phyloP scores from a whole-genome alignment of 2,113 vertebrate species.

The Gopherus evgoodei region DNA sequence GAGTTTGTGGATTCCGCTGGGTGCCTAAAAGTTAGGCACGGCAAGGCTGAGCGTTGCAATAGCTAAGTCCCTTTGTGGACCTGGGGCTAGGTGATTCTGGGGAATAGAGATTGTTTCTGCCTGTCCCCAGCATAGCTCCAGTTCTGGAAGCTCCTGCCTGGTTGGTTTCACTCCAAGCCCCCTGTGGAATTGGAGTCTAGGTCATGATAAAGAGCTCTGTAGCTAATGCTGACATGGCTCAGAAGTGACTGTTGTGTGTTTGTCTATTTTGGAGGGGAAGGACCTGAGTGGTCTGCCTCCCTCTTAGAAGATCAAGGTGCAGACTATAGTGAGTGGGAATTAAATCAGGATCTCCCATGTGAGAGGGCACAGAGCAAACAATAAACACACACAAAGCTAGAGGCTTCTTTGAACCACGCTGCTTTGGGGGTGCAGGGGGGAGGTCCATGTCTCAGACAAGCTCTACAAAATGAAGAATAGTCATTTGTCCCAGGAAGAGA shows the following conservation, averaged over 20 bases:
- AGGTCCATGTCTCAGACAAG: background rate
- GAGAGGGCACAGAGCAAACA: background rate
- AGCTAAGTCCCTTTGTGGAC: background rate
- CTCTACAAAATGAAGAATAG: background rate
- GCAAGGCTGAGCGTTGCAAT: background rate
- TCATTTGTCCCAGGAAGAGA: background rate
- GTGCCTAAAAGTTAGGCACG: background rate
- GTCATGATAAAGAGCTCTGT: background rate
- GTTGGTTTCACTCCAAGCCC: background rate
- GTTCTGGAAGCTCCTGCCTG: background rate
- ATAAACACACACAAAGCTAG: background rate
- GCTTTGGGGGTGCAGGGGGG: background rate
- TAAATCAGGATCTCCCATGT: background rate
- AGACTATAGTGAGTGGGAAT: background rate
- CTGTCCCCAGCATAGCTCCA: background rate
- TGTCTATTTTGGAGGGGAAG: background rate
- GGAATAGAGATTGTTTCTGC: background rate
- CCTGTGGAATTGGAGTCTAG: background rate
- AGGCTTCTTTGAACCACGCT: background rate
- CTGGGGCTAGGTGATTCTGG: background rate
- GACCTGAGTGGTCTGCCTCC: background rate
- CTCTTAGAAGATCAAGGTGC: background rate
- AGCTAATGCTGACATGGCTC: background rate
- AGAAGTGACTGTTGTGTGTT: rapidly evolving
- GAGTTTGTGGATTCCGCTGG: background rate